Percentiles rank a stretch among this genome's conserved stretches.
Conservation (phyloP, 2,113 vertebrate genomes). For the Aphyosemion australe region DNA sequence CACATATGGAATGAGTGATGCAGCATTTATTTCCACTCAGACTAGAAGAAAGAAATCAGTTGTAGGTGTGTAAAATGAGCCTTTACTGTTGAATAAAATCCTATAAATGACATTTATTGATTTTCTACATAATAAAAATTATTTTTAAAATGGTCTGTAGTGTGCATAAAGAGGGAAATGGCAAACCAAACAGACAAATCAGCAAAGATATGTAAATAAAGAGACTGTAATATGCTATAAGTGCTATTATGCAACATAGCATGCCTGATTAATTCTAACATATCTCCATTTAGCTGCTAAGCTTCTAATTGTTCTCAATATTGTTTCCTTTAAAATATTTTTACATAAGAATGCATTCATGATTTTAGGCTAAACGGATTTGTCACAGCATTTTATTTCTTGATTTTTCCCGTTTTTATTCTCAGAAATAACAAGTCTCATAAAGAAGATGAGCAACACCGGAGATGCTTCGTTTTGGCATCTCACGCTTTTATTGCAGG, state of each 20-base stretch:
- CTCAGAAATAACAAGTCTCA: conserved; percentile 1
- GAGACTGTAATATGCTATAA: neutral
- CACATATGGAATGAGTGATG: too few species aligned
- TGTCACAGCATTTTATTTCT: neutral
- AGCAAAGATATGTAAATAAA: neutral
- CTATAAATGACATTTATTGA: too few species aligned
- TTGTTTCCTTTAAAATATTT: neutral
- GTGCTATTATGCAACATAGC: neutral
- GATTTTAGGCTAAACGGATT: neutral
- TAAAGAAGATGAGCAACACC: conserved; percentile 5
- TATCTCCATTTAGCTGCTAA: neutral
- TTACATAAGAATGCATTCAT: neutral
- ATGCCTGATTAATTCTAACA: neutral
- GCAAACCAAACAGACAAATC: neutral
- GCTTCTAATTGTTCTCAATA: neutral
- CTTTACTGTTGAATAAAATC: too few species aligned
- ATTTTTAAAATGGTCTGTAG: neutral
- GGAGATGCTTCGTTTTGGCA: conserved; percentile 23
- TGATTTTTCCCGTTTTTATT: neutral
- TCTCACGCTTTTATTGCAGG: conserved; percentile 19
- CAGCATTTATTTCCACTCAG: too few species aligned
- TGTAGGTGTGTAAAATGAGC: too few species aligned
- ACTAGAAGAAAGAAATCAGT: too few species aligned
- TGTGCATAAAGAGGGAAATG: neutral
- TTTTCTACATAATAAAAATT: neutral